Evolutionary conservation across 2,888 invertebrate genomes (phyloP).

Genomic region (Cephonodes hylas): DNA sequence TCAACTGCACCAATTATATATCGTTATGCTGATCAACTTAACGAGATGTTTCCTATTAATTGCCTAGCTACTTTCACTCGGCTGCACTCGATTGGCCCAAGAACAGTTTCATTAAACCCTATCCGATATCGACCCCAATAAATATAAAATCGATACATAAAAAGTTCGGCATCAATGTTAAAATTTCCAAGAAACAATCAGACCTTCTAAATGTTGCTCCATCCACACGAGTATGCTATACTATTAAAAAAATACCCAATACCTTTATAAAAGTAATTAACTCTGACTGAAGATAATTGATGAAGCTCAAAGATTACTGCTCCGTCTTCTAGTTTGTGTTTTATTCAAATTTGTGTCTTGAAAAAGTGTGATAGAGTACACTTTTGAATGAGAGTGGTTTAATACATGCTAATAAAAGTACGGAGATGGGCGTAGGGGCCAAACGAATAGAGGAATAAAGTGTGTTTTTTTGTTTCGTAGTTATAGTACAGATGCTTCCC

Average conservation of each 20-base stretch:
- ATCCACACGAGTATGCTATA: slow-evolving; percentile 31
- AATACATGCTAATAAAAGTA: slow-evolving; percentile 59
- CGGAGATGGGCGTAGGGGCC: slow-evolving; percentile 64
- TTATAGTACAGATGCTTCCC: slow-evolving; percentile 46
- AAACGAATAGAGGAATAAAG: slow-evolving; percentile 57
- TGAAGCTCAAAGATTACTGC: slow-evolving; percentile 77
- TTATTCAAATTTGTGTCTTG: slow-evolving; percentile 2
- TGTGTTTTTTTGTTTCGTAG: slow-evolving; percentile 52
- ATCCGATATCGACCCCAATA: slow-evolving; percentile 1
- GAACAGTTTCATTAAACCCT: slow-evolving; percentile 4
- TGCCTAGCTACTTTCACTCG: slow-evolving; percentile 1
- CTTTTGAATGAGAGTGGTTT: slow-evolving; percentile 23
- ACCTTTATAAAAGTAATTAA: slow-evolving; percentile 81
- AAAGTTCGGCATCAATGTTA: slow-evolving; percentile 4
- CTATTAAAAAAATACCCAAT: slow-evolving; percentile 45
- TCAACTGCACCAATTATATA: not conserved
- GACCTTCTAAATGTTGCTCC: slow-evolving; percentile 35
- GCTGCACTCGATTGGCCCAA: not conserved
- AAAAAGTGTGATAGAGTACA: slow-evolving; percentile 20
- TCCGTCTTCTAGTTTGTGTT: slow-evolving; percentile 35
- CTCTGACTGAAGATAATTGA: slow-evolving; percentile 78
- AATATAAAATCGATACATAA: slow-evolving; percentile 13
- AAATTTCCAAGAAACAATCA: slow-evolving; percentile 50
- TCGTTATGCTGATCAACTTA: not conserved
- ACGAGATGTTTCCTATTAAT: slow-evolving; percentile 1